Conservation (phyloP, 2,797 vertebrate genomes). For the Mormyrops boulengeri region DNA sequence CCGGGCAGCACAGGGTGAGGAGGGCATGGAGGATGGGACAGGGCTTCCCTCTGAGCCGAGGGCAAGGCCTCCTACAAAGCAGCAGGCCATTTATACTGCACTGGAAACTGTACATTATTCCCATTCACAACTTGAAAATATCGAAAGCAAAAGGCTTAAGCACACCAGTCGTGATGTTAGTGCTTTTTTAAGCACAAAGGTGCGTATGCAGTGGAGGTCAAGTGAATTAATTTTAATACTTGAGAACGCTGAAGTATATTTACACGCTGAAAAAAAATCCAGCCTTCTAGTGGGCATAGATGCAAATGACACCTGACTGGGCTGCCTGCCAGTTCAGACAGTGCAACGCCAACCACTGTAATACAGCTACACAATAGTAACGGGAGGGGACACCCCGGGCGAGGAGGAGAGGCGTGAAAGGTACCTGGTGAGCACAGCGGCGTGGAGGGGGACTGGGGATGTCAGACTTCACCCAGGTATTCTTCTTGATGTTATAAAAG, state of each 20-base stretch:
- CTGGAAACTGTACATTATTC: not conserved
- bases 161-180: not conserved
- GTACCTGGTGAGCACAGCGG: conserved; percentile 90
- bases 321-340: not conserved
- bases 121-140: not conserved
- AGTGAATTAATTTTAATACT: not conserved
- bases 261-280: not conserved
- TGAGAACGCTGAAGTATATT: not conserved
- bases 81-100: not conserved
- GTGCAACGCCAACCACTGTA: not conserved
- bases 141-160: not conserved
- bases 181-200: not conserved
- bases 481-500: conserved; percentile 85
- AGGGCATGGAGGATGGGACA: not conserved
- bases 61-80: not conserved
- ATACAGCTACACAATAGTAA: not conserved
- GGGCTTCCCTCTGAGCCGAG: not conserved
- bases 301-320: not conserved
- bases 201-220: not conserved
- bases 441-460: conserved; percentile 81
- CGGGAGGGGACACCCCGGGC: not conserved
- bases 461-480: conserved; percentile 79
- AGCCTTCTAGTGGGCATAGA: conserved; percentile 15
- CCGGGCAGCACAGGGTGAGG: not conserved
- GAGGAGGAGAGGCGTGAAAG: not conserved